phyloP scores from a whole-genome alignment of 2,888 invertebrate genomes.

The Ochropleura plecta region DNA sequence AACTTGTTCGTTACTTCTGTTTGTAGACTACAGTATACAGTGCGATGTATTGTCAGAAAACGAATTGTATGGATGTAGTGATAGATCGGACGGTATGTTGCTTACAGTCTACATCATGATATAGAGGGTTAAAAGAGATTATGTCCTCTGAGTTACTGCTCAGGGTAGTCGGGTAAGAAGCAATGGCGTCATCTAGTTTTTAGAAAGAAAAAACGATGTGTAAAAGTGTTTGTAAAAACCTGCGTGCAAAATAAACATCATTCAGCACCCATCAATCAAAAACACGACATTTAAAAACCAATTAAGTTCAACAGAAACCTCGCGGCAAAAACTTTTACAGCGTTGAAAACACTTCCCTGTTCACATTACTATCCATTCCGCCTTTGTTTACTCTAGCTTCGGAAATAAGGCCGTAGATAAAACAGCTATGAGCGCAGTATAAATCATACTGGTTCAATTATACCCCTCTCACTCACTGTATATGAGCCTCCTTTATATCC shows the following conservation, averaged over 20 bases:
- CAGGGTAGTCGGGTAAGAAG: too few species aligned
- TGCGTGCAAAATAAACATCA: neutral
- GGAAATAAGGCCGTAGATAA: constrained; percentile 64
- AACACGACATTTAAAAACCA: constrained; percentile 52
- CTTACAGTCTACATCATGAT: too few species aligned
- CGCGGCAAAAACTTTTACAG: constrained; percentile 36
- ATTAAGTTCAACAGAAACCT: constrained; percentile 45
- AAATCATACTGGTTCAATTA: constrained; percentile 86
- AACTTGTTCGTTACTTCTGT: too few species aligned
- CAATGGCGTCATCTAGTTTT: too few species aligned
- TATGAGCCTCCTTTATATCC: constrained; percentile 60
- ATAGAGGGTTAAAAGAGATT: too few species aligned
- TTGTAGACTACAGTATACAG: too few species aligned
- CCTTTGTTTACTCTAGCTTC: constrained; percentile 63
- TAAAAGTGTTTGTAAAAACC: too few species aligned
- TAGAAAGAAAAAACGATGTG: too few species aligned
- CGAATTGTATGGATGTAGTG: too few species aligned
- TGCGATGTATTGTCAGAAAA: too few species aligned
- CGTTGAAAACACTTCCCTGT: constrained; percentile 45
- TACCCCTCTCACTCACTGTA: constrained; percentile 74
- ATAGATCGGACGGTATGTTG: too few species aligned
- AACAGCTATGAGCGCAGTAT: constrained; percentile 69
- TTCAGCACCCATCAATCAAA: constrained; percentile 6
- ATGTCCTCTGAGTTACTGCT: too few species aligned
- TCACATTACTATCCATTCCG: constrained; percentile 56